Conservation (phyloP, 2,888 invertebrate species). For the Andricus quercusramuli region DNA sequence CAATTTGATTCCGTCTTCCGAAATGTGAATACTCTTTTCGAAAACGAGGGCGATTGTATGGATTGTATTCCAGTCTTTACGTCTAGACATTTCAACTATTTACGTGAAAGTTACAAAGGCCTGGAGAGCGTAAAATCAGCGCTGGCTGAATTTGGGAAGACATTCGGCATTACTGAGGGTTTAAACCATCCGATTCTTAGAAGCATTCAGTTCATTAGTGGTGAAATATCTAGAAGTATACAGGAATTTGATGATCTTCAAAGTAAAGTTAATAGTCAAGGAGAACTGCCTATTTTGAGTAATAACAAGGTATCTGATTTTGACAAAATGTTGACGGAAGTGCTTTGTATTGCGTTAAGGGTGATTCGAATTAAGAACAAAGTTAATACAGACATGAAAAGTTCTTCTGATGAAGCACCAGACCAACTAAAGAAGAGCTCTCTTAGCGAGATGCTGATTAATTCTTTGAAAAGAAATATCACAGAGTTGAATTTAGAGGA, state of each 20-base stretch:
- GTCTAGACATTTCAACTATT: slow-evolving; percentile 60
- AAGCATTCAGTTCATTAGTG: slow-evolving; percentile 61
- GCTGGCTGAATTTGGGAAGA: slow-evolving; percentile 52
- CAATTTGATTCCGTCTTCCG: slow-evolving; percentile 54
- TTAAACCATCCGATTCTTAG: slow-evolving; percentile 69
- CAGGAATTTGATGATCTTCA: slow-evolving; percentile 47
- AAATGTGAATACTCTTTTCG: slow-evolving; percentile 41
- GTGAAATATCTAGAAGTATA: slow-evolving; percentile 55
- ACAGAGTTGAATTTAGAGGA: slow-evolving; percentile 81
- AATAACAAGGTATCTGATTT: slow-evolving; percentile 78
- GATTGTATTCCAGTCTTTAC: slow-evolving; percentile 56
- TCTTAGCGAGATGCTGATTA: slow-evolving; percentile 84
- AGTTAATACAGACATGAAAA: slow-evolving; percentile 33
- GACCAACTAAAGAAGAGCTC: slow-evolving; percentile 83
- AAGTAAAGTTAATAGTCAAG: slow-evolving; percentile 79
- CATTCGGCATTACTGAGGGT: slow-evolving; percentile 56
- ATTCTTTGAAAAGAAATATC: slow-evolving; percentile 83
- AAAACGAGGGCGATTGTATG: slow-evolving; percentile 44
- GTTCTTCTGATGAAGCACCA: slow-evolving; percentile 78
- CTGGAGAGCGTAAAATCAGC: slow-evolving; percentile 54
- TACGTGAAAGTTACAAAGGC: slow-evolving; percentile 58
- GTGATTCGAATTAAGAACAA: slow-evolving; percentile 66
- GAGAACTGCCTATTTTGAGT: slow-evolving; percentile 74
- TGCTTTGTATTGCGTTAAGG: slow-evolving; percentile 36
- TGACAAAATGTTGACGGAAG: slow-evolving; percentile 62